phyloP scores from a whole-genome alignment of 2,888 invertebrate genomes.

The Polietes domitor region DNA sequence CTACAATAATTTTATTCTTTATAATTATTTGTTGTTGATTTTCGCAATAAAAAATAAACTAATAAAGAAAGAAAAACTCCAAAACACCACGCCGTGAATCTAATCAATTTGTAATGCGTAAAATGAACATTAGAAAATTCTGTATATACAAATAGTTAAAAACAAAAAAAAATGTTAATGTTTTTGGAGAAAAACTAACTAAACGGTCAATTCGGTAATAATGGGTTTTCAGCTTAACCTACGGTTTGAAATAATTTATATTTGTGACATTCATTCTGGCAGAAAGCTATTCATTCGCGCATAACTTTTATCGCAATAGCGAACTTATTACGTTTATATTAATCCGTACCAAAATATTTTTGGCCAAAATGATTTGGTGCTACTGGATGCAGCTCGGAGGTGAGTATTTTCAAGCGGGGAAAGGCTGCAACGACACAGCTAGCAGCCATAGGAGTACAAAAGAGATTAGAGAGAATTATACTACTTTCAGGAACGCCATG shows the following conservation, averaged over 20 bases:
- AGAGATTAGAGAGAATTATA: slow-evolving; percentile 97
- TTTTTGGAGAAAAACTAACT: not conserved
- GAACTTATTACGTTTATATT: slow-evolving; percentile 59
- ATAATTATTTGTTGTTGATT: too few relatives aligned
- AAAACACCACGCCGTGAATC: too few relatives aligned
- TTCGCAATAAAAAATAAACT: too few relatives aligned
- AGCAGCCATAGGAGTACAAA: slow-evolving; percentile 96
- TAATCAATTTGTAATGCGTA: too few relatives aligned
- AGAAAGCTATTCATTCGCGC: slow-evolving; percentile 6
- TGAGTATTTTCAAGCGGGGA: slow-evolving; percentile 95
- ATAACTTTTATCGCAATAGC: not conserved
- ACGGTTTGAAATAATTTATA: slow-evolving; percentile 9
- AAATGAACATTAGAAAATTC: not conserved
- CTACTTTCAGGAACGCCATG: slow-evolving; percentile 96
- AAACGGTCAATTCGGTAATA: not conserved
- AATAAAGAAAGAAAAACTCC: too few relatives aligned
- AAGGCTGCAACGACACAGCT: slow-evolving; percentile 91
- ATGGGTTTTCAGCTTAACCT: not conserved
- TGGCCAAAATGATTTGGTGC: slow-evolving; percentile 99
- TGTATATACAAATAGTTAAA: slow-evolving; percentile 16
- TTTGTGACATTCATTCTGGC: slow-evolving; percentile 9
- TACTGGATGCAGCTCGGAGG: slow-evolving; percentile 96
- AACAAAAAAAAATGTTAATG: not conserved
- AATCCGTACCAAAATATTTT: slow-evolving; percentile 99
- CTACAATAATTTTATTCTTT: too few relatives aligned